Evolutionary conservation across 2,888 invertebrate species (phyloP), one percentile per base, ranked within the genome.

Genomic region (Chrysotoxum bicinctum): DNA sequence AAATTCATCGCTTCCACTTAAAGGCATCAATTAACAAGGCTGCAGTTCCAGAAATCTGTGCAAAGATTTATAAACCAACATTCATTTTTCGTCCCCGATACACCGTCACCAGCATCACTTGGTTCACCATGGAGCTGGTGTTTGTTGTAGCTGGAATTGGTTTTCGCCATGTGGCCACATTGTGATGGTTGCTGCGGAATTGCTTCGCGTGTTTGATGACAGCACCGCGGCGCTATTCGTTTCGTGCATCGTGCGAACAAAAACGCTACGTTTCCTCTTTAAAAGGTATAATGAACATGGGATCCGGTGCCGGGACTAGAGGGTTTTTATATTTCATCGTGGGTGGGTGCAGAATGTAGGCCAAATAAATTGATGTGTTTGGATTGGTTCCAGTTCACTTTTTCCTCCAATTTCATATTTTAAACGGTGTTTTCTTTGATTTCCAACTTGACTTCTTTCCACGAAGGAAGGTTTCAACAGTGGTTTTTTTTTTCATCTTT

Each of bases 121-220:
- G 58, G 32, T 37, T 8, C 43, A 43, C 62, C 43, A 43, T 40
- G 40, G 26, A 40, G 9, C 10, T 26, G 43, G 62, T 43, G n/a
- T 43, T 43, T 70, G 40, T 6, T 58, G 37, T 23, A 62, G 19
- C 35, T 62, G 50, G 23, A 66, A 50, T 37, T 40, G 52, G 52
- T 58, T 56, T 64, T 45, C 45, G 54, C 78, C 45, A 72, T 72
- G 72, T 78, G 78, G 78, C 78, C 78, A 78, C 78, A 78, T 23
- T 62, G 48, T 78, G 72, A 48, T 30, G 78, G 78, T 64, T 78
- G 52, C 23, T 64, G 52, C 19, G 77, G 62, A 45, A 45, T 16
- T 35, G 35, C 26, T 56, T 64, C 64, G 64, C 78, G 56, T 64
- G 62, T 64, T 35, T 56, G 48, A 37, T 32, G 43, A 50, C 66